These are phyloP conservation scores for Poecilobothrus nobilitatus DNA, from an alignment of 2,888 invertebrate genomes.

Conservation along the genomic window DNA sequence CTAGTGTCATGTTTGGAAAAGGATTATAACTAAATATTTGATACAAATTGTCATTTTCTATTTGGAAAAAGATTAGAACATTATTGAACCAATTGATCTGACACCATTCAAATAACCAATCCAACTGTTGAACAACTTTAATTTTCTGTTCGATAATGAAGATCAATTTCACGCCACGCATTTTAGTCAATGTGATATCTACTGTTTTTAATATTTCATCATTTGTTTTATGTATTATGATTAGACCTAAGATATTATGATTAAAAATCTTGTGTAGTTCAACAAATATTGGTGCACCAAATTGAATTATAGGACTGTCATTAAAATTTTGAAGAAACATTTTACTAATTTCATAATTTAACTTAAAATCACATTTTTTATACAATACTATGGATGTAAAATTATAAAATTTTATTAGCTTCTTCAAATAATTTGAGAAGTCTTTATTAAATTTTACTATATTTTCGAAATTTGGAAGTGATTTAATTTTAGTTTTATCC, in stretches of 20 bases:
- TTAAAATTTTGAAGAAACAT: not conserved
- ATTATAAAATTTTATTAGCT: not conserved
- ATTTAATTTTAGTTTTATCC: too few relatives aligned
- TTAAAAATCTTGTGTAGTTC: not conserved
- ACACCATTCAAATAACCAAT: not conserved
- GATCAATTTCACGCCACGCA: not conserved
- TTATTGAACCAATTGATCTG: not conserved
- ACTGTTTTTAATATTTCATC: not conserved
- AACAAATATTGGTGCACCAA: not conserved
- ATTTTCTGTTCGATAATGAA: not conserved
- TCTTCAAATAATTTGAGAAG: not conserved
- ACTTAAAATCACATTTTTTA: not conserved
- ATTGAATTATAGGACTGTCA: not conserved
- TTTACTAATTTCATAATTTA: not conserved
- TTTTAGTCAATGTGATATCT: not conserved
- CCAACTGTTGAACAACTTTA: not conserved
- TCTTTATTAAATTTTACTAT: too few relatives aligned
- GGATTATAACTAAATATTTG: not conserved
- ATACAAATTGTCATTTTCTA: not conserved
- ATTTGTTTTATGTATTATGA: not conserved
- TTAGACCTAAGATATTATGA: not conserved
- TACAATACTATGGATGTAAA: not conserved
- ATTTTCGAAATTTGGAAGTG: too few relatives aligned
- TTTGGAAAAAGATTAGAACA: not conserved
- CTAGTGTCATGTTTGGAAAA: not conserved